These are phyloP conservation scores for Eristalis intricaria DNA, from an alignment of 2,888 invertebrate genomes.

Conservation along the genomic window DNA sequence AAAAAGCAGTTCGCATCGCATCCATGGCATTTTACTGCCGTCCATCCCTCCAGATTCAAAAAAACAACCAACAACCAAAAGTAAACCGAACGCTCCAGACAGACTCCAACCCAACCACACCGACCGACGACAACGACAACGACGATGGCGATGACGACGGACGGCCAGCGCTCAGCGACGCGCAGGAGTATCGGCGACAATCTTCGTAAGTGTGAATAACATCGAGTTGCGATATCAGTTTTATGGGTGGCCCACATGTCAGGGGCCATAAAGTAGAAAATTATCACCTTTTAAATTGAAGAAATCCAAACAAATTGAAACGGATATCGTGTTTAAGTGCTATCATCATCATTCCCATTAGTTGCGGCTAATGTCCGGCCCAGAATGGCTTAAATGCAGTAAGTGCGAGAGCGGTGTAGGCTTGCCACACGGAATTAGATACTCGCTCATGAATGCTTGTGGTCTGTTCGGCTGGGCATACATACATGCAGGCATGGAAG, in stretches of 20 bases:
- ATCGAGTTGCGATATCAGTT: conserved; percentile 78
- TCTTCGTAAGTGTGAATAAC: conserved; percentile 73
- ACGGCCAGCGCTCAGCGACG: conserved; percentile 9
- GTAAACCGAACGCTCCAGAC: conserved; percentile 39
- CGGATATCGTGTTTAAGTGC: conserved; percentile 82
- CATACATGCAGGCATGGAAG: background rate
- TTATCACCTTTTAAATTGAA: conserved; percentile 82
- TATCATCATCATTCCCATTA: conserved; percentile 81
- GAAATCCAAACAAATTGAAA: conserved; percentile 82
- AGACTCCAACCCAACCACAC: conserved; percentile 13
- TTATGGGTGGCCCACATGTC: conserved; percentile 82
- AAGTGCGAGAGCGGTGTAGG: conserved; percentile 60
- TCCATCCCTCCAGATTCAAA: conserved; percentile 62
- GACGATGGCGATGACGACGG: conserved; percentile 7
- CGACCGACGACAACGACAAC: conserved; percentile 5
- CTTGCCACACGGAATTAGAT: conserved; percentile 54
- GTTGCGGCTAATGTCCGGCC: conserved; percentile 72
- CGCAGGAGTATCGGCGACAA: conserved; percentile 71
- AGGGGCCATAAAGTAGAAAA: conserved; percentile 81
- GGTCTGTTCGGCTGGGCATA: conserved; percentile 13
- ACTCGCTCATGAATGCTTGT: conserved; percentile 22
- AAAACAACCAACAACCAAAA: background rate
- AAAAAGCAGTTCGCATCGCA: conserved; percentile 73
- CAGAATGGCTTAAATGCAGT: conserved; percentile 63
- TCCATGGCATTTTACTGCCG: conserved; percentile 73